phyloP scores from a whole-genome alignment of 2,113 vertebrate genomes.

The Phycodurus eques region DNA sequence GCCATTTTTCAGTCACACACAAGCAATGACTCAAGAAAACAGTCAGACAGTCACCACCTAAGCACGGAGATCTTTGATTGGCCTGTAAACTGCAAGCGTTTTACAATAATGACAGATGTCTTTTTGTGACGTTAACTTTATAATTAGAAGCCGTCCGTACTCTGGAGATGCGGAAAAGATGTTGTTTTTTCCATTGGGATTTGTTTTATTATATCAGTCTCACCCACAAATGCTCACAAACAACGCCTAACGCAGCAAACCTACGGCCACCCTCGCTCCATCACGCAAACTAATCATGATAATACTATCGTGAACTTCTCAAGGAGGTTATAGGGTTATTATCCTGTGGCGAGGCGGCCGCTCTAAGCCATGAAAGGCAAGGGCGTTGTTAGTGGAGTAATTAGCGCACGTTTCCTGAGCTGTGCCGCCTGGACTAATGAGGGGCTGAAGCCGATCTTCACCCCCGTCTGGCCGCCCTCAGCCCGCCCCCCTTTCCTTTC shows the following conservation, averaged over 20 bases:
- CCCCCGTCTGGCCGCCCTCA: slow-evolving; percentile 47
- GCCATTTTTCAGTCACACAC: slow-evolving; percentile 61
- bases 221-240: slow-evolving; percentile 29
- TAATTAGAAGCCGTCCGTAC: slow-evolving; percentile 52
- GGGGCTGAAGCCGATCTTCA: slow-evolving; percentile 52
- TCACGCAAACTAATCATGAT: slow-evolving; percentile 66
- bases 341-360: slow-evolving; percentile 62
- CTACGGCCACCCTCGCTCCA: slow-evolving; percentile 49
- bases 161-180: slow-evolving; percentile 25
- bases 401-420: slow-evolving; percentile 74
- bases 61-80: slow-evolving; percentile 57
- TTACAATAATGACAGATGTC: slow-evolving; percentile 54
- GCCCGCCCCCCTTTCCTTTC: slow-evolving; percentile 29
- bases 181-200: slow-evolving; percentile 18
- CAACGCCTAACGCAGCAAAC: slow-evolving; percentile 19
- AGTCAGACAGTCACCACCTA: slow-evolving; percentile 43
- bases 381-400: slow-evolving; percentile 76
- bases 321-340: slow-evolving; percentile 66
- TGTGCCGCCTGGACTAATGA: slow-evolving; percentile 71
- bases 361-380: slow-evolving; percentile 70
- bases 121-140: slow-evolving; percentile 39
- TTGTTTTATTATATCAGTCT: slow-evolving; percentile 22
- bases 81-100: slow-evolving; percentile 48
- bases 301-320: slow-evolving; percentile 67
- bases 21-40: slow-evolving; percentile 52